Evolutionary conservation across 2,888 invertebrate species (phyloP).

Genomic region (Plagodis pulveraria): DNA sequence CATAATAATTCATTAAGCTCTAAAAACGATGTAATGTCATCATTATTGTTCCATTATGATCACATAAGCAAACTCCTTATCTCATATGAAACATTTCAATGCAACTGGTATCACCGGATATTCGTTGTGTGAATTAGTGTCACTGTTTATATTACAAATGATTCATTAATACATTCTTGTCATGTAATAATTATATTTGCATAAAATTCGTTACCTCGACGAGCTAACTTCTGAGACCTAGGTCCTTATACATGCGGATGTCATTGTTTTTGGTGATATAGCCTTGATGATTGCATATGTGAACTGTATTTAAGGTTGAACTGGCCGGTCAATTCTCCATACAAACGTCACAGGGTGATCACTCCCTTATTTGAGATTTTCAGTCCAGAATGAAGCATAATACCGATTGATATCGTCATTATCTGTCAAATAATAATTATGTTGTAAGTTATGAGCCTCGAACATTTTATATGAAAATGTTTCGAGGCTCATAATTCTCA

Average conservation of each 20-base stretch:
- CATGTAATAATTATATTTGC: slow-evolving; percentile 17
- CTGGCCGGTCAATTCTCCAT: too few relatives aligned
- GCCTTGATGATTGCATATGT: slow-evolving; percentile 23
- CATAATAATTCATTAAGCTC: too few relatives aligned
- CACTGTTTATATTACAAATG: slow-evolving; percentile 13
- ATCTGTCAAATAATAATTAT: too few relatives aligned
- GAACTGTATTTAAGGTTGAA: neutral
- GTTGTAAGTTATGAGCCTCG: too few relatives aligned
- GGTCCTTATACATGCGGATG: slow-evolving; percentile 39
- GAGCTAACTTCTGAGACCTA: slow-evolving; percentile 31
- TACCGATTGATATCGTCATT: too few relatives aligned
- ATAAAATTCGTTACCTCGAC: slow-evolving; percentile 34
- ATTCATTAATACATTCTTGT: slow-evolving; percentile 18
- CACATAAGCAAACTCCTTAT: neutral
- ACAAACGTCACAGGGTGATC: too few relatives aligned
- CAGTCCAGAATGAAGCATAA: too few relatives aligned
- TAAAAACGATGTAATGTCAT: too few relatives aligned
- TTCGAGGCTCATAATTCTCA: too few relatives aligned
- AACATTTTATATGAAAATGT: too few relatives aligned
- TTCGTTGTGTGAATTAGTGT: slow-evolving; percentile 12
- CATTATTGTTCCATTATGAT: neutral
- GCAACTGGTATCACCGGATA: slow-evolving; percentile 14
- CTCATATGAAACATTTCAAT: slow-evolving; percentile 7
- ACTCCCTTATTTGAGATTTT: too few relatives aligned
- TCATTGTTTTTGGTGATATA: slow-evolving; percentile 28